Evolutionary conservation across 2,888 invertebrate species (phyloP), one percentile per base, ranked within the genome.

Genomic region (Strigamia transsilvanica): DNA sequence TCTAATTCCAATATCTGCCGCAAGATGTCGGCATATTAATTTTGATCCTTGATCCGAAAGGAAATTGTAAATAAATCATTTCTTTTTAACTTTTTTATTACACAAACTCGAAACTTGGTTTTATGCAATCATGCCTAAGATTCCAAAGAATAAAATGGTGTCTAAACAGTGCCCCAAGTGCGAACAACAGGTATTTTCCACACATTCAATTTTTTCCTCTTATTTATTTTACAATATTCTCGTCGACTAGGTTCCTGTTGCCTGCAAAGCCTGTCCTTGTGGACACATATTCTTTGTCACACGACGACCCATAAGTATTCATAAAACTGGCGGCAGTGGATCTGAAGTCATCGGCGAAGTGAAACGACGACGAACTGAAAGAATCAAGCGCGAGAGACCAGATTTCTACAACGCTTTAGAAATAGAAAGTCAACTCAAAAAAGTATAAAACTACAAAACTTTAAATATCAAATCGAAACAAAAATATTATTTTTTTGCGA

Each of bases 361-460:
- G 83, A 89, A 89, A 83, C 87, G 93, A 5, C 88, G 94, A 80
- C 88, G 93, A 84, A 94, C 94, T 0, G 93, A 93, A 84, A 88
- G 94, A 82, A 92, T 94, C 7, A 91, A 93, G 83, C 88, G 94
- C 82, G 92, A 93, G 21, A 93, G 94, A 86, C 94, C 94, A 1
- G 93, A 94, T 89, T 94, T 93, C 87, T 95, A 94, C 85, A 94
- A 95, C 88, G 92, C 94, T 0, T 91, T 94, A 83, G 93, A 94
- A 86, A 94, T 93, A 86, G 93, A 94, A 86, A 94, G 93, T 86
- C 92, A 93, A 87, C 91, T 92, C 81, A 91, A 91, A 86, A 91
- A 93, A 89, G 93, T 88, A 84, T 84, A 56, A 5, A 21, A 56
- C 3, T 56, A 18, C 7, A 56, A 56, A 21, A 56, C 3, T 5